Base-by-base conservation (phyloP, 2,888 invertebrate genomes). In the Clanis bilineata region DNA sequence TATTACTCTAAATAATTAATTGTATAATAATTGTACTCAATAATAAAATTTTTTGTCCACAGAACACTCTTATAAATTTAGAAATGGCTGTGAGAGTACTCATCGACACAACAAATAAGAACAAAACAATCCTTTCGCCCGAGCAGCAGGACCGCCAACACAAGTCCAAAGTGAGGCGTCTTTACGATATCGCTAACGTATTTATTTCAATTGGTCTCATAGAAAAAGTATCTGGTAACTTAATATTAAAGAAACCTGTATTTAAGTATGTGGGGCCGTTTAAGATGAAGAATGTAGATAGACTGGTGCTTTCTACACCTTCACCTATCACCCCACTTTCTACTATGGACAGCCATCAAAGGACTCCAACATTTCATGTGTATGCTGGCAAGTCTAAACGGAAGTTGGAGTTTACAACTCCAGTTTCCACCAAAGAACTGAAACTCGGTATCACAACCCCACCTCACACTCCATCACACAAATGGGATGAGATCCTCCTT, bases 121-220 rank as follows among this genome's bases (percentile, higher is more conserved):
- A 92, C 63, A 93, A 93, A 74, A 82, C 88, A 22, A 83, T 86
- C 60, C 82, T 93, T 39, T 93, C 93, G 22, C 91, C 90, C 0
- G 90, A 93, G 69, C 91, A 91, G 70, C 82, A 85, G 64, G 93
- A 92, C 66, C 91, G 93, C 22, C 93, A 93, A 71, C 93, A 93
- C 83, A 92, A 94, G 88, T 95, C 95, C 32, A 95, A 95, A 90
- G 94, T 95, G 64, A 93, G 96, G 63, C 92, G 96, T 67, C 90
- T 96, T 32, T 96, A 96, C 83, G 96, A 96, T 81, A 96, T 96
- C 72, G 96, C 96, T 62, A 96, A 96, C 85, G 95, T 96, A 67
- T 93, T 96, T 71, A 94, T 95, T 67, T 95, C 95, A 63, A 94
- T 96, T 79, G 94, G 94, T 70, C 93, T 96, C 68, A 95, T 96